Conservation (phyloP, 2,113 vertebrate species). For the Urocynchramus pylzowi region DNA sequence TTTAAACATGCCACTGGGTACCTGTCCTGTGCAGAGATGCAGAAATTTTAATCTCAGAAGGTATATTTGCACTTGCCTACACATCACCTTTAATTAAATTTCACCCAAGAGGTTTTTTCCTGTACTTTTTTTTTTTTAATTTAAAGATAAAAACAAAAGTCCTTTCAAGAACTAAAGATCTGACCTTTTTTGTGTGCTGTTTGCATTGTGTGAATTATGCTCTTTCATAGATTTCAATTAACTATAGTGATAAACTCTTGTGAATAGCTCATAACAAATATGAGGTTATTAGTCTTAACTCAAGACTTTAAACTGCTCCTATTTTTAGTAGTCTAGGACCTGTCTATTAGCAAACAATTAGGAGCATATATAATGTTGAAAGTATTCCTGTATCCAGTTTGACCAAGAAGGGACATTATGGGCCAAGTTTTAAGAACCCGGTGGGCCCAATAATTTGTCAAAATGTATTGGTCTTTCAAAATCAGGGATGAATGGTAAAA, state of each 20-base stretch:
- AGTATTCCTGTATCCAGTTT: not conserved
- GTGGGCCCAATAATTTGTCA: not conserved
- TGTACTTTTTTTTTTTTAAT: not conserved
- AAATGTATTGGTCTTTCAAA: not conserved
- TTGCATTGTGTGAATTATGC: not conserved
- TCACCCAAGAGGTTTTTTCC: not conserved
- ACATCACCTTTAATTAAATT: constrained; percentile 32
- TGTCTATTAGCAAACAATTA: not conserved
- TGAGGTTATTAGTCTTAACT: not conserved
- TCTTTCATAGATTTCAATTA: not conserved
- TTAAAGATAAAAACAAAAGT: not conserved
- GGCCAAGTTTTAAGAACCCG: not conserved
- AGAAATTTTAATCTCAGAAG: constrained; percentile 42
- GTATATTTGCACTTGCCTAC: not conserved
- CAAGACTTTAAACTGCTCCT: not conserved
- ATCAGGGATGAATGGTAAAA: not conserved
- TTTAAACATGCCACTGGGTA: constrained; percentile 13
- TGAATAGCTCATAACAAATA: not conserved
- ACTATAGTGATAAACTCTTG: not conserved
- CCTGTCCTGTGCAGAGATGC: constrained; percentile 11
- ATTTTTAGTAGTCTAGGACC: not conserved
- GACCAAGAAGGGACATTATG: not conserved
- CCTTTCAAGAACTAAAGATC: not conserved
- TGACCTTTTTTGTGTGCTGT: not conserved
- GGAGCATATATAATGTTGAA: not conserved